Conservation (phyloP, 2,888 invertebrate species). For the Craniophora ligustri region DNA sequence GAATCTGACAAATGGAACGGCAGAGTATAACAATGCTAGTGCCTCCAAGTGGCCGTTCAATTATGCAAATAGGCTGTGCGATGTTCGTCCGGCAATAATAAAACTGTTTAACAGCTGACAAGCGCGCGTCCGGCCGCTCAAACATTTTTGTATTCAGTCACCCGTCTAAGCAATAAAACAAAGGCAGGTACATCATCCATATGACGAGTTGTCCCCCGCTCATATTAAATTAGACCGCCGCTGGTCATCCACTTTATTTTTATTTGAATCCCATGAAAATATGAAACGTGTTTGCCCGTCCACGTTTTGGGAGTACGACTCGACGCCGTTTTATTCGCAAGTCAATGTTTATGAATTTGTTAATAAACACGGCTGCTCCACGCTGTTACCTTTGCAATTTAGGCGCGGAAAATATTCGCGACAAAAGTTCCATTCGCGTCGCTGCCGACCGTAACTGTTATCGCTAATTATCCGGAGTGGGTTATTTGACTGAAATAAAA, state of each 20-base stretch:
- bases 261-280: slow-evolving; percentile 87
- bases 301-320: slow-evolving; percentile 73
- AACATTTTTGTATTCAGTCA: slow-evolving; percentile 81
- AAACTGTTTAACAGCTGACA: slow-evolving; percentile 88
- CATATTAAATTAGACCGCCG: slow-evolving; percentile 86
- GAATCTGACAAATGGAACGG: slow-evolving; percentile 88
- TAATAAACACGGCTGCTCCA: slow-evolving; percentile 78
- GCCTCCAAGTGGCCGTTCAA: slow-evolving; percentile 88
- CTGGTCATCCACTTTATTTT: slow-evolving; percentile 86
- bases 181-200: slow-evolving; percentile 79
- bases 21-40: slow-evolving; percentile 88
- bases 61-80: slow-evolving; percentile 87
- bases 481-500: slow-evolving; percentile 75
- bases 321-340: slow-evolving; percentile 78
- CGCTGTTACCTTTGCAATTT: slow-evolving; percentile 77
- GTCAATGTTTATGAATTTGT: slow-evolving; percentile 87
- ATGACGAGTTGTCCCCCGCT: slow-evolving; percentile 80
- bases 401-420: slow-evolving; percentile 60
- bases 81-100: slow-evolving; percentile 86
- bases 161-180: slow-evolving; percentile 82
- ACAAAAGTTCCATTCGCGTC: slow-evolving; percentile 66
- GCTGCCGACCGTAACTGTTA: slow-evolving; percentile 63
- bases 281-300: slow-evolving; percentile 81
- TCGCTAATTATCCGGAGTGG: slow-evolving; percentile 78
- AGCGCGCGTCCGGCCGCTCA: slow-evolving; percentile 71